Percentiles rank a stretch among this genome's conserved stretches.
Conservation (phyloP, 2,888 invertebrate genomes). For the Drosophila stalkeri region DNA sequence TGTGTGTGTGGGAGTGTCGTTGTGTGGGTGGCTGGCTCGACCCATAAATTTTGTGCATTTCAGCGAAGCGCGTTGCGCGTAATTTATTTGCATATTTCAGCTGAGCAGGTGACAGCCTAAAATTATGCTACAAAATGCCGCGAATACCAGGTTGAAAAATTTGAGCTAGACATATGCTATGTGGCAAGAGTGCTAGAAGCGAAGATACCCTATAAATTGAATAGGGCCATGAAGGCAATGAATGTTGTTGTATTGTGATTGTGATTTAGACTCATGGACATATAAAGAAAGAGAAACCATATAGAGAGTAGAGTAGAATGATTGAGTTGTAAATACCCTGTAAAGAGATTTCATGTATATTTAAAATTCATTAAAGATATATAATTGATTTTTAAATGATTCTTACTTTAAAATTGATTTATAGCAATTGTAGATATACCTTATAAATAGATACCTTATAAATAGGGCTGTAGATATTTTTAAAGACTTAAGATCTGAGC, state of each 20-base stretch:
- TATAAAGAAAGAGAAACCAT: too few relatives aligned
- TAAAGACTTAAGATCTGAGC: neutral
- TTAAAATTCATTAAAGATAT: too few relatives aligned
- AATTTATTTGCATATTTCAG: slow-evolving; percentile 76
- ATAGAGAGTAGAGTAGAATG: neutral
- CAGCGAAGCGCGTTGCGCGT: slow-evolving; percentile 48
- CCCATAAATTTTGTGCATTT: slow-evolving; percentile 58
- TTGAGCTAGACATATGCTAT: neutral
- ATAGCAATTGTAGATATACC: too few relatives aligned
- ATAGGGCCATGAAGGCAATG: neutral
- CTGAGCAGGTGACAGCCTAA: slow-evolving; percentile 64
- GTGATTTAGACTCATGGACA: neutral
- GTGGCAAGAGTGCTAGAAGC: neutral
- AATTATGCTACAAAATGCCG: slow-evolving; percentile 76
- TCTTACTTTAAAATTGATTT: too few relatives aligned
- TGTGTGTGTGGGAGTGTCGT: neutral
- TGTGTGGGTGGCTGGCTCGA: neutral
- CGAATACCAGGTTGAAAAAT: slow-evolving; percentile 52
- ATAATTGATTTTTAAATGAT: too few relatives aligned
- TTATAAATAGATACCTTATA: neutral
- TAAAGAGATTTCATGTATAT: neutral
- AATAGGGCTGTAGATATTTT: too few relatives aligned
- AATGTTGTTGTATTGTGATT: neutral
- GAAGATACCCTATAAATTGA: neutral
- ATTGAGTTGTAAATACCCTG: neutral